phyloP scores from a whole-genome alignment of 2,113 vertebrate genomes.

The Hydropotes inermis region DNA sequence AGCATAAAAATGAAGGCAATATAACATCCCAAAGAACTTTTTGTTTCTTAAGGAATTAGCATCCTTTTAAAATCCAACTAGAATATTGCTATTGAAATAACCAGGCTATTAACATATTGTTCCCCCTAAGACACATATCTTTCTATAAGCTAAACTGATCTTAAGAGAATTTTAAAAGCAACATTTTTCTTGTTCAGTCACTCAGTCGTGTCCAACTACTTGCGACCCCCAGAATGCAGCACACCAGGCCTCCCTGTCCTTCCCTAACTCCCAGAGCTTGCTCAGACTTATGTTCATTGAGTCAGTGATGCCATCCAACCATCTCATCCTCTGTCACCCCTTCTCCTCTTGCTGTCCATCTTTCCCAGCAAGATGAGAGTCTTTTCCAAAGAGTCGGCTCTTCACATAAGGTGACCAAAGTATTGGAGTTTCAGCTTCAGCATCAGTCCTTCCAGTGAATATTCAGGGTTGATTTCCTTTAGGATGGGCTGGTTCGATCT shows the following conservation, averaged over 20 bases:
- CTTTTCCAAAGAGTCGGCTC: background rate
- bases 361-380: background rate
- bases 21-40: slow-evolving; percentile 50
- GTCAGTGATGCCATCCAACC: background rate
- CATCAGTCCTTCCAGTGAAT: background rate
- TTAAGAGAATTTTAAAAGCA: slow-evolving; percentile 40
- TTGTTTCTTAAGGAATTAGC: slow-evolving; percentile 68
- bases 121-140: slow-evolving; percentile 45
- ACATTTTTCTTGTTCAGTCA: background rate
- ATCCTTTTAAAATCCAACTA: slow-evolving; percentile 60
- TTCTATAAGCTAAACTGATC: slow-evolving; percentile 56
- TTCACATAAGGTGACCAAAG: background rate
- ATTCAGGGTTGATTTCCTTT: background rate
- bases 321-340: background rate
- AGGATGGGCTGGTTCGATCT: background rate
- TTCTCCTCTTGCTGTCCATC: background rate
- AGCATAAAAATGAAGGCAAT: slow-evolving; percentile 61
- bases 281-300: background rate
- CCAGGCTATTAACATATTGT: slow-evolving; percentile 30
- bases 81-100: slow-evolving; percentile 56
- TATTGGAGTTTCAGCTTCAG: background rate
- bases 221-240: fast-evolving
- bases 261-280: background rate
- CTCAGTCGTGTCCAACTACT: background rate
- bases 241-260: background rate